A percentile compares a stretch with the other conserved stretches of the same genome.
These are phyloP conservation scores for Lycia hirtaria DNA, from an alignment of 2,888 invertebrate genomes.

Conservation along the genomic window DNA sequence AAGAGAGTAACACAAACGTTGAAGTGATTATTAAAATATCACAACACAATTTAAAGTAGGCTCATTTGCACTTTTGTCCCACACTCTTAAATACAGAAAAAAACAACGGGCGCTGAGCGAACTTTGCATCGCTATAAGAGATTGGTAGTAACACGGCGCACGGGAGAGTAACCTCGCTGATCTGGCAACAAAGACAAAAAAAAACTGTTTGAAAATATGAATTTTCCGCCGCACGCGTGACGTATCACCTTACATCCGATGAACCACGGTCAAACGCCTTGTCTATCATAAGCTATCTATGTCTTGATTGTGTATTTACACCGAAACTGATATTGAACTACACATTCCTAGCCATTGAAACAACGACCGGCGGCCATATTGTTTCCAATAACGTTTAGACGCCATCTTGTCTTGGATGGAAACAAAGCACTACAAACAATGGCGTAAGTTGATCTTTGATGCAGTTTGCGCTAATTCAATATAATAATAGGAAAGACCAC, in stretches of 20 bases:
- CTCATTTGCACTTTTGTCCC: too few species aligned
- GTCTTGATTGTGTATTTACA: background rate
- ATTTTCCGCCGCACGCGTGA: too few species aligned
- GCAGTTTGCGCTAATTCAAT: slow-evolving; percentile 30
- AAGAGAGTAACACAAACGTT: too few species aligned
- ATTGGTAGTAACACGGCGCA: too few species aligned
- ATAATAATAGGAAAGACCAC: slow-evolving; percentile 35
- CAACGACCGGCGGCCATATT: slow-evolving; percentile 66
- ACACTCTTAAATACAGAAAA: too few species aligned
- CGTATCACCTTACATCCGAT: background rate
- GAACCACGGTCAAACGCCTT: background rate
- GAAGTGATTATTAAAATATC: too few species aligned
- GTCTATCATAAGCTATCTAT: background rate
- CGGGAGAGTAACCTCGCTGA: too few species aligned
- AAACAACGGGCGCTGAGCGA: too few species aligned
- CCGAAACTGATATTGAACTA: slow-evolving; percentile 1
- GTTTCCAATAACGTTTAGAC: slow-evolving; percentile 68
- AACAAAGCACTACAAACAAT: slow-evolving; percentile 64
- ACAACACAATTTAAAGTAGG: too few species aligned
- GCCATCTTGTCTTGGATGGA: slow-evolving; percentile 49
- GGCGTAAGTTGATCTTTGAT: slow-evolving; percentile 41
- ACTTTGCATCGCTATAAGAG: too few species aligned
- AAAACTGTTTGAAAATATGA: too few species aligned
- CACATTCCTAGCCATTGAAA: slow-evolving; percentile 29
- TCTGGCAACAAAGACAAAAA: too few species aligned